phyloP scores from a whole-genome alignment of 1,140 invertebrate genomes.

The Epicauta chinensis region DNA sequence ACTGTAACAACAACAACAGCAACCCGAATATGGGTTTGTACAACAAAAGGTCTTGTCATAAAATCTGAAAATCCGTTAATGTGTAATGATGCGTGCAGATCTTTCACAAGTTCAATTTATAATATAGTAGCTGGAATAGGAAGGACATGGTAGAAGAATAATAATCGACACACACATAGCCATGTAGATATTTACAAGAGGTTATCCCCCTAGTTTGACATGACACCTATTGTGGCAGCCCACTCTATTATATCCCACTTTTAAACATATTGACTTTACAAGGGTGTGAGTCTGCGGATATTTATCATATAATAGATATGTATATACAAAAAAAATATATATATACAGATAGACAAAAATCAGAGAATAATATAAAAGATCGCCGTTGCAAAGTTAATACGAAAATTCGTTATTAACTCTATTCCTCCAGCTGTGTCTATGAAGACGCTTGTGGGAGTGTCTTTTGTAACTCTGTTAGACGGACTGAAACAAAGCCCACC shows the following conservation, averaged over 20 bases:
- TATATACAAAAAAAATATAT: neutral
- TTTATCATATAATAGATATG: slow-evolving; percentile 18
- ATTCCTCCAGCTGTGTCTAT: no score
- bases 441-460: no score
- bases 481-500: slow-evolving; percentile 12
- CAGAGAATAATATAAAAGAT: no score
- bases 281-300: slow-evolving; percentile 35
- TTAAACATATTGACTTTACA: slow-evolving; percentile 40
- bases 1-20: no score
- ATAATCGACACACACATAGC: slow-evolving; percentile 2
- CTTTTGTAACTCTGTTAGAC: neutral
- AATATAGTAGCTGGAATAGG: neutral
- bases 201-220: slow-evolving; percentile 28
- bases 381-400: no score
- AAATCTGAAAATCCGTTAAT: slow-evolving; percentile 29
- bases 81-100: slow-evolving; percentile 35
- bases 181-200: no score
- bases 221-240: slow-evolving; percentile 39
- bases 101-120: slow-evolving; percentile 3
- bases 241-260: slow-evolving; percentile 40
- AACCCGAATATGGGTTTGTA: no score
- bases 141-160: slow-evolving; percentile 1
- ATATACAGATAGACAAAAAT: no score
- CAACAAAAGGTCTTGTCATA: neutral
- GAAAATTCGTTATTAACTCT: no score